Evolutionary conservation across 1,140 invertebrate genomes (phyloP).

Genomic region (Drosophila melanica): DNA sequence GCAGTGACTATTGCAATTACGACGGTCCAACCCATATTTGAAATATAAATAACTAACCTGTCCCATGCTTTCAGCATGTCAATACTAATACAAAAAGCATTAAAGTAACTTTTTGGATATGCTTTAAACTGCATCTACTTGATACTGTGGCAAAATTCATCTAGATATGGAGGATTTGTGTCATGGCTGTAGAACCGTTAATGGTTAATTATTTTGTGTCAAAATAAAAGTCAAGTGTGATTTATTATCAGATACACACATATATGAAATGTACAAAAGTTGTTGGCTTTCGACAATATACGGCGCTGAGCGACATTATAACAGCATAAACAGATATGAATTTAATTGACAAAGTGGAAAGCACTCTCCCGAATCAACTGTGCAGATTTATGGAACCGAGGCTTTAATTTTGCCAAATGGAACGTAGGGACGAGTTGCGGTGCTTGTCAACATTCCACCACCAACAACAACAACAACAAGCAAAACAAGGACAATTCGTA

Average conservation of each 20-base stretch:
- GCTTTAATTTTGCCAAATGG: conserved; percentile 57
- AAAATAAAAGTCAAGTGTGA: not conserved
- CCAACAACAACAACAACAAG: conserved; percentile 17
- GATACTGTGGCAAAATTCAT: too few species aligned
- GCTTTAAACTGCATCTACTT: too few species aligned
- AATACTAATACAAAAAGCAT: too few species aligned
- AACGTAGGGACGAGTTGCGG: not conserved
- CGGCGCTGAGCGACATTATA: conserved; percentile 1
- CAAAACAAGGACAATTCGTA: conserved; percentile 31
- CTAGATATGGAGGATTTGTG: too few species aligned
- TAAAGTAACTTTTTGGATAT: too few species aligned
- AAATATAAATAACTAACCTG: not conserved
- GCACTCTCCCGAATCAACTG: conserved; percentile 34
- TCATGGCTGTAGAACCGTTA: too few species aligned
- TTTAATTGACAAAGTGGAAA: conserved; percentile 13
- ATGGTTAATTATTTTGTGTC: too few species aligned
- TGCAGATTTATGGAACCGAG: conserved; percentile 52
- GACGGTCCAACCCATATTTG: not conserved
- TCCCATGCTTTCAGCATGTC: not conserved
- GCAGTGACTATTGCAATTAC: conserved; percentile 16
- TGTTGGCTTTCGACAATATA: not conserved
- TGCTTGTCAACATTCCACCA: conserved; percentile 49
- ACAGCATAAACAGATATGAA: conserved; percentile 7
- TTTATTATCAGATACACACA: not conserved
- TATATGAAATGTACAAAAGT: not conserved